Conservation (phyloP, 2,888 invertebrate species). For the Anodontia alba region DNA sequence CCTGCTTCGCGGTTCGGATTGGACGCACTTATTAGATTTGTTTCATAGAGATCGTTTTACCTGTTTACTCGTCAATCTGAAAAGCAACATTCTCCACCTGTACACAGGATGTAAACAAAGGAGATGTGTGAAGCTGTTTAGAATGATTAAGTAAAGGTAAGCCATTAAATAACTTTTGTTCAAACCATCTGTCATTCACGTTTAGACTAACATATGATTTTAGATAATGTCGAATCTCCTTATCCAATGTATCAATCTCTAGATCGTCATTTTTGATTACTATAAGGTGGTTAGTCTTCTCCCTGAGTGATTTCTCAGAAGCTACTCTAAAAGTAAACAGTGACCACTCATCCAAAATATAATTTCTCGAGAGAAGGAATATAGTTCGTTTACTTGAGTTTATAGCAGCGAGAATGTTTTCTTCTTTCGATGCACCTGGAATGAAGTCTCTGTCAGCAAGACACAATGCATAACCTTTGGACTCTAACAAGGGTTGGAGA, state of each 20-base stretch:
- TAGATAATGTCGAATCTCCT: slow-evolving; percentile 58
- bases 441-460: slow-evolving; percentile 69
- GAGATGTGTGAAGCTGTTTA: slow-evolving; percentile 22
- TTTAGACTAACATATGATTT: slow-evolving; percentile 58
- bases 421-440: slow-evolving; percentile 65
- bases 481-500: slow-evolving; percentile 52
- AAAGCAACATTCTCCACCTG: background rate
- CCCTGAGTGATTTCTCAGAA: slow-evolving; percentile 59
- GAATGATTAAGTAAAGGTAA: slow-evolving; percentile 35
- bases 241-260: slow-evolving; percentile 32
- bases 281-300: slow-evolving; percentile 63
- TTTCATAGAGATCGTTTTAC: too few species aligned
- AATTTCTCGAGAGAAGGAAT: slow-evolving; percentile 54
- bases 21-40: too few species aligned
- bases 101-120: slow-evolving; percentile 9
- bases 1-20: too few species aligned
- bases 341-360: slow-evolving; percentile 65
- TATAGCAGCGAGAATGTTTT: slow-evolving; percentile 64
- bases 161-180: slow-evolving; percentile 48
- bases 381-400: slow-evolving; percentile 54
- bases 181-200: slow-evolving; percentile 46
- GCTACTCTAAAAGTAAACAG: slow-evolving; percentile 63
- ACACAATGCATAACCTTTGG: slow-evolving; percentile 49
- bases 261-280: slow-evolving; percentile 49
- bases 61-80: background rate